Base-by-base conservation (phyloP, 2,888 invertebrate species). In the Metellina segmentata region DNA sequence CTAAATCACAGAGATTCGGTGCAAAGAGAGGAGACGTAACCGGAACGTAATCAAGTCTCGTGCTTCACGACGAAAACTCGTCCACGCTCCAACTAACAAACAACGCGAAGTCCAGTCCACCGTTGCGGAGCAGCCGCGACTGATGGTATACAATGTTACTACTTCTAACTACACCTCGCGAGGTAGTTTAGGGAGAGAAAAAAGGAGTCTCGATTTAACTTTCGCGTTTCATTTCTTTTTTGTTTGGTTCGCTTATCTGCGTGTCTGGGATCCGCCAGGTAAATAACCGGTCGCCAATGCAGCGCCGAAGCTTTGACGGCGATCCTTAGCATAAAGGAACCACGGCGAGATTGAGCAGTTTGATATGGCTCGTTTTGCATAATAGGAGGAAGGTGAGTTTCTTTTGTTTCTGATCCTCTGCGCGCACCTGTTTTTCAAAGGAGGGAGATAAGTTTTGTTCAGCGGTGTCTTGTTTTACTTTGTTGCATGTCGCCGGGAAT, bases 91-190 rank as follows among this genome's bases (percentile, higher is more conserved):
- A 72, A 34, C 72, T 11, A 72, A 72, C 11, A 48, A n/a, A 71
- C 71, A 71, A 5, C 71, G n/a, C 4, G 0, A 34, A 34, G 34
- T 34, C 34, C 71, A 20, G 11, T 69, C 69, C 16, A 4, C n/a
- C 71, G 20, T n/a, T 20, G n/a, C 71, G 20, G 0, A 7, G 19
- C 1, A 71, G 20, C 9, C 20, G 71, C 34, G 34, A 34, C 34
- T 2, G 34, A 34, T 2, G 71, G 70, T 48, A 70, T 82, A 82
- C 82, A 82, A 82, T 82, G 82, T 82, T 72, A 52, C 82, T 52
- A 51, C 72, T 82, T 82, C 34, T 82, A 82, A 82, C 82, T 82
- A 82, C 51, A 82, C 20, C 82, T 71, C 72, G 7, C 34, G 52
- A 52, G n/a, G 51, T 72, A 82, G 82, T 82, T 82, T 51, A 82